phyloP scores from a whole-genome alignment of 2,888 invertebrate species.

The Gnatocerus cornutus region DNA sequence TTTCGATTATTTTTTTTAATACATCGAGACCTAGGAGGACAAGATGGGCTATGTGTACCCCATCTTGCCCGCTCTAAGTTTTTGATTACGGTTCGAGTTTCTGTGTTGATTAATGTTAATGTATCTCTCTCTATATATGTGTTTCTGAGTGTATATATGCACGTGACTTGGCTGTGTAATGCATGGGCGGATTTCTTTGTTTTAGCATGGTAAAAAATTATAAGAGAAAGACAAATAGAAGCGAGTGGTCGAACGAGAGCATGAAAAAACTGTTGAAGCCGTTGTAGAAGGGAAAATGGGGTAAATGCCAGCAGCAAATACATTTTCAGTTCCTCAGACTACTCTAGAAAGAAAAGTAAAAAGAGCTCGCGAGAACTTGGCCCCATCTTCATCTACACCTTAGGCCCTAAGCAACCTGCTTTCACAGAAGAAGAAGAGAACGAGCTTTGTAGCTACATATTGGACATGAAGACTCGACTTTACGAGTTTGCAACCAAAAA shows the following conservation, averaged over 20 bases:
- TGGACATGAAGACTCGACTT: constrained; percentile 29
- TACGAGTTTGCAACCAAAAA: constrained; percentile 36
- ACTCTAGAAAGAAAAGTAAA: constrained; percentile 38
- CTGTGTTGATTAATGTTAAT: too few species aligned
- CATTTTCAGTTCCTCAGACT: constrained; percentile 25
- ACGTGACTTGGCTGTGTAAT: too few species aligned
- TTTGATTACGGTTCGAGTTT: too few species aligned
- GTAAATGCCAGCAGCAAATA: constrained; percentile 21
- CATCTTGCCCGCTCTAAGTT: too few species aligned
- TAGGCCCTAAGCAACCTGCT: constrained; percentile 6
- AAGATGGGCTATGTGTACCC: too few species aligned
- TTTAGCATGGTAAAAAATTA: constrained; percentile 28
- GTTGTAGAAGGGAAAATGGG: constrained; percentile 34
- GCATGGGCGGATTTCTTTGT: too few species aligned
- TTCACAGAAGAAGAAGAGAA: constrained; percentile 38
- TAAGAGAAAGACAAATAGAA: constrained; percentile 30
- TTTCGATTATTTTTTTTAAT: too few species aligned
- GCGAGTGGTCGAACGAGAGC: constrained; percentile 10
- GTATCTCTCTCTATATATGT: too few species aligned
- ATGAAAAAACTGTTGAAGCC: constrained; percentile 24
- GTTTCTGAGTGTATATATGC: too few species aligned
- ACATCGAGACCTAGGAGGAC: too few species aligned
- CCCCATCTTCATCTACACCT: constrained; percentile 2
- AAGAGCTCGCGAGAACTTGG: constrained; percentile 16
- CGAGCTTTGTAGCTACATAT: constrained; percentile 27